Evolutionary conservation across 2,888 invertebrate species (phyloP).

Genomic region (Lithophane leautieri): DNA sequence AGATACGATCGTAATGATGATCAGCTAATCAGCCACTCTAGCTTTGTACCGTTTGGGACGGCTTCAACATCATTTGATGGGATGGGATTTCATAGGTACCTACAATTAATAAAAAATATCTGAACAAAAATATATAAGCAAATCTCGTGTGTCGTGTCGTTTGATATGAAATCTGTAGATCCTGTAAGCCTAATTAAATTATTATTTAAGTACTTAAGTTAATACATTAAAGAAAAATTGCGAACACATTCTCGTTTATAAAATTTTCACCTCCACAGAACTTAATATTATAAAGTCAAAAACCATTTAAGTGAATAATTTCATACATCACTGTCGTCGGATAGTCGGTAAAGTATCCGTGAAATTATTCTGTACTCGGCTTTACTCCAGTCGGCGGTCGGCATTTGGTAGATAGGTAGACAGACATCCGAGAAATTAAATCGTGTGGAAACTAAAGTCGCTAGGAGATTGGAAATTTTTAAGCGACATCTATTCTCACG

Average conservation of each 20-base stretch:
- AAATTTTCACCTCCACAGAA: constrained; percentile 22
- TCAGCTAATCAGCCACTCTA: constrained; percentile 28
- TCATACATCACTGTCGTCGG: constrained; percentile 59
- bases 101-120: too few relatives aligned
- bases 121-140: too few relatives aligned
- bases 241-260: constrained; percentile 10
- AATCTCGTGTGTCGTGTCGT: background rate
- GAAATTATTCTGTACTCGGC: constrained; percentile 72
- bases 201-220: background rate
- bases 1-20: constrained; percentile 35
- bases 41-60: background rate
- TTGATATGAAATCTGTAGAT: background rate
- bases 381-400: constrained; percentile 53
- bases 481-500: constrained; percentile 4
- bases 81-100: too few relatives aligned
- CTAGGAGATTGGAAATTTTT: constrained; percentile 15
- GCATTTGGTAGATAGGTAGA: constrained; percentile 49
- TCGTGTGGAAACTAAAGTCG: constrained; percentile 68
- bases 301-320: constrained; percentile 59
- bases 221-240: background rate
- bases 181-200: background rate
- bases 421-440: constrained; percentile 70
- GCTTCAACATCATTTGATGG: background rate
- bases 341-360: constrained; percentile 70
- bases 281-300: constrained; percentile 32